Evolutionary conservation across 2,797 vertebrate genomes (phyloP).

Genomic region (Phaenicophaeus curvirostris): DNA sequence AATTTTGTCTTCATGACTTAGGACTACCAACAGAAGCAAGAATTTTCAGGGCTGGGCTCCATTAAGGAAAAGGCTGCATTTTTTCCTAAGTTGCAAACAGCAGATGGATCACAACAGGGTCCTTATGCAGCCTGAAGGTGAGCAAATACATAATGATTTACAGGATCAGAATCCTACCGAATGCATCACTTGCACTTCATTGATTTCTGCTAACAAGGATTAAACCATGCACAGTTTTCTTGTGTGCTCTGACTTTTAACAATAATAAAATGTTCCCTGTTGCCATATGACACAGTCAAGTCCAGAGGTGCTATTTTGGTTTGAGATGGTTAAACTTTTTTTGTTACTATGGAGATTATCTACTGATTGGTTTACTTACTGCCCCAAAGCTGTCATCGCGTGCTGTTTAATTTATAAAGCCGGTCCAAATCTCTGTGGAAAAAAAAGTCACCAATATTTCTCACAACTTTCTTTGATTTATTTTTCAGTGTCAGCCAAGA

Average conservation of each 20-base stretch:
- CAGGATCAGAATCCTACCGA: not conserved
- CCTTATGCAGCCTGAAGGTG: not conserved
- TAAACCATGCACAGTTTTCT: not conserved
- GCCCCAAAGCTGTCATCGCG: constrained; percentile 83
- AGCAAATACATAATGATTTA: constrained; percentile 30
- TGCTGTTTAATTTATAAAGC: constrained; percentile 91
- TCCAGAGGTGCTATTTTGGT: constrained; percentile 78
- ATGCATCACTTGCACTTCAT: not conserved
- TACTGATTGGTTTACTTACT: constrained; percentile 83
- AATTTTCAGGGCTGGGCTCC: not conserved
- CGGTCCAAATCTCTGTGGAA: constrained; percentile 77
- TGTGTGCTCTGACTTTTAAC: constrained; percentile 63
- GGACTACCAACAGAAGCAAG: not conserved
- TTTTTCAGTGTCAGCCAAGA: constrained; percentile 86
- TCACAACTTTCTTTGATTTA: constrained; percentile 83
- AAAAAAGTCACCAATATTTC: constrained; percentile 82
- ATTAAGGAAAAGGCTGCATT: not conserved
- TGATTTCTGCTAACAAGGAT: not conserved
- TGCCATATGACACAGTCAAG: constrained; percentile 65
- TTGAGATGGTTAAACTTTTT: constrained; percentile 86
- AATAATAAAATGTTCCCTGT: constrained; percentile 76
- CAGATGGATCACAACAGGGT: not conserved
- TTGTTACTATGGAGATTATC: constrained; percentile 94
- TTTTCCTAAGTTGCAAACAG: not conserved
- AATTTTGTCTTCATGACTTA: not conserved